A percentile compares a stretch with the other conserved stretches of the same genome.
Evolutionary conservation across 64 coral and sea anemone species (phyloP).

Genomic region (Trachythela sp.): DNA sequence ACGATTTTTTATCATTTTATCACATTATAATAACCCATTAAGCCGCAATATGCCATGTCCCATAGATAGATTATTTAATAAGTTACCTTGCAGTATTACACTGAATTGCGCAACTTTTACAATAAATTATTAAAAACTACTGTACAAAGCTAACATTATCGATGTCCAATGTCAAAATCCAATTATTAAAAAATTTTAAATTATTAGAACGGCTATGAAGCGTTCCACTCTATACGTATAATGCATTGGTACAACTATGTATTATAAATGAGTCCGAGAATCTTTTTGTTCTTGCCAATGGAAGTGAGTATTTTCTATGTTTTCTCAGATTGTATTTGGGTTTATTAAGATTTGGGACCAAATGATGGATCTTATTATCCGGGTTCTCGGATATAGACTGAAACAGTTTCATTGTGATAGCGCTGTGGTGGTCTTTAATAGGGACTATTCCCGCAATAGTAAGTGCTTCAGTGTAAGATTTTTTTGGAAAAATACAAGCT

Average conservation of each 20-base stretch:
- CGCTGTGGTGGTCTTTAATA: slow-evolving; percentile 7
- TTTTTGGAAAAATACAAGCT: slow-evolving; percentile 26
- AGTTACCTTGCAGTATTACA: too few relatives aligned
- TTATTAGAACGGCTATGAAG: too few relatives aligned
- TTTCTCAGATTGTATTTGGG: not conserved
- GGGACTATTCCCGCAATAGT: not conserved
- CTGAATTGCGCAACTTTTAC: too few relatives aligned
- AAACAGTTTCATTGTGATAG: not conserved
- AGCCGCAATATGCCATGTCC: too few relatives aligned
- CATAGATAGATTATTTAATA: too few relatives aligned
- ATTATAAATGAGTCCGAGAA: not conserved
- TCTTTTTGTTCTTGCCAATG: not conserved
- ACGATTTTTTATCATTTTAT: too few relatives aligned
- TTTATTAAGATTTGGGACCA: not conserved
- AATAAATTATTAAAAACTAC: too few relatives aligned
- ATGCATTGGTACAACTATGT: not conserved
- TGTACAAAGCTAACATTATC: too few relatives aligned
- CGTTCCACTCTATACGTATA: not conserved
- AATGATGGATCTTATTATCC: not conserved
- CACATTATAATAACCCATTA: too few relatives aligned
- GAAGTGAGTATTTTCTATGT: not conserved
- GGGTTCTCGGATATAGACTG: not conserved
- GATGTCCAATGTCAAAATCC: too few relatives aligned
- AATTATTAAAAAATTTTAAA: too few relatives aligned
- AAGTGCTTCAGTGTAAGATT: slow-evolving; percentile 7